phyloP scores from a whole-genome alignment of 1,140 invertebrate species.

The Myzus persicae region DNA sequence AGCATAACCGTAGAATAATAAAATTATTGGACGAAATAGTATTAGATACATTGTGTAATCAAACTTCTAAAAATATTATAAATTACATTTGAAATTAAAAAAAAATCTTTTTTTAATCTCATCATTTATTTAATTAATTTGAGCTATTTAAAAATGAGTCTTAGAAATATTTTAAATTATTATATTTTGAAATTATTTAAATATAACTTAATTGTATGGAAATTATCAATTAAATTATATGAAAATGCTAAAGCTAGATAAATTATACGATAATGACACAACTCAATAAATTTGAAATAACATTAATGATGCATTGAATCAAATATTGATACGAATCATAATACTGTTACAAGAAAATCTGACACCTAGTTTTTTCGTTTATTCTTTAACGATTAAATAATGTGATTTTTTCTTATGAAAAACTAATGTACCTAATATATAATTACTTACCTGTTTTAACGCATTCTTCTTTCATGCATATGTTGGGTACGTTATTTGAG shows the following conservation, averaged over 20 bases:
- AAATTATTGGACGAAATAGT: not conserved
- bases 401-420: not conserved
- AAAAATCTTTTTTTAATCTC: not conserved
- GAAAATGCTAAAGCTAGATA: too few relatives aligned
- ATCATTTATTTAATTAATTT: not conserved
- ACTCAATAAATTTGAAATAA: not conserved
- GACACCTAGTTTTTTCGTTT: not conserved
- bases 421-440: not conserved
- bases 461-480: constrained; percentile 62
- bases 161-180: not conserved
- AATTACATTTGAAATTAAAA: not conserved
- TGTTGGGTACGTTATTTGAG: constrained; percentile 41
- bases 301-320: not conserved
- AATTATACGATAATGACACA: too few relatives aligned
- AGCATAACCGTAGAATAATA: not conserved
- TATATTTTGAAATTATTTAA: too few relatives aligned
- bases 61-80: not conserved
- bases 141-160: not conserved
- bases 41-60: not conserved
- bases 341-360: not conserved
- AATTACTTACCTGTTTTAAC: constrained; percentile 62
- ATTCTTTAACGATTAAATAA: not conserved
- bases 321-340: not conserved
- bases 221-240: too few relatives aligned
- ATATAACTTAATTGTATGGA: too few relatives aligned